phyloP scores from a whole-genome alignment of 2,888 invertebrate genomes.

The Hemicrepidius hirtus region DNA sequence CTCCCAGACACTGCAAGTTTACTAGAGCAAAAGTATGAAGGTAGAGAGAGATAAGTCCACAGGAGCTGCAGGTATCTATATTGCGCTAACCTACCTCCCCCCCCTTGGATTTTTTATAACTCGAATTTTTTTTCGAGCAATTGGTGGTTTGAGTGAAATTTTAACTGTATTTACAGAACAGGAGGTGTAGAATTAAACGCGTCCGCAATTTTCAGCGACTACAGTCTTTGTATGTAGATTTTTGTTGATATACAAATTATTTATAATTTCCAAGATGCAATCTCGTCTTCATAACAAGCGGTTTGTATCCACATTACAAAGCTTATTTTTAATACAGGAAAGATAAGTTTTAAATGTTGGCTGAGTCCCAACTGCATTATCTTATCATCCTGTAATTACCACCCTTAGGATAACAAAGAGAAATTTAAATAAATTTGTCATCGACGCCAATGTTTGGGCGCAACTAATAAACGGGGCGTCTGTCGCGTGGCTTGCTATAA shows the following conservation, averaged over 20 bases:
- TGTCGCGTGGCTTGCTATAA: conserved; percentile 49
- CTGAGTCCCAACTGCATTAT: conserved; percentile 31
- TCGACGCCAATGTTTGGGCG: conserved; percentile 39
- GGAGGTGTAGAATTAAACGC: conserved; percentile 18
- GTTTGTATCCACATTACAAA: conserved; percentile 22
- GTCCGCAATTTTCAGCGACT: conserved; percentile 11
- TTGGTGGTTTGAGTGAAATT: too few species aligned
- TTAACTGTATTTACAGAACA: not conserved
- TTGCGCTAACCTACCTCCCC: too few species aligned
- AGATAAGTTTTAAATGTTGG: conserved; percentile 27
- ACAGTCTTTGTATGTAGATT: conserved; percentile 35
- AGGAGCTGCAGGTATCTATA: too few species aligned
- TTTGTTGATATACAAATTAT: conserved; percentile 43
- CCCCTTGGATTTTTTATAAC: too few species aligned
- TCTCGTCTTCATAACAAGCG: conserved; percentile 31
- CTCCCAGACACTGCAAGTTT: too few species aligned
- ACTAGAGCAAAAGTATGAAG: too few species aligned
- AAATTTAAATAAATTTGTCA: conserved; percentile 51
- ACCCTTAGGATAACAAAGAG: conserved; percentile 35
- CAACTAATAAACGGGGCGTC: conserved; percentile 49
- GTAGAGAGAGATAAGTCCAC: too few species aligned
- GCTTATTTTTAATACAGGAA: conserved; percentile 24
- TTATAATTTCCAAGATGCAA: conserved; percentile 41
- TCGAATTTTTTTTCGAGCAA: too few species aligned
- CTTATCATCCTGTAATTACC: conserved; percentile 43